Percentiles rank a stretch among this genome's conserved stretches.
These are phyloP conservation scores for Euphysa ruthae DNA, from an alignment of 30 jellyfish, hydroid and myxozoan species.

Conservation along the genomic window DNA sequence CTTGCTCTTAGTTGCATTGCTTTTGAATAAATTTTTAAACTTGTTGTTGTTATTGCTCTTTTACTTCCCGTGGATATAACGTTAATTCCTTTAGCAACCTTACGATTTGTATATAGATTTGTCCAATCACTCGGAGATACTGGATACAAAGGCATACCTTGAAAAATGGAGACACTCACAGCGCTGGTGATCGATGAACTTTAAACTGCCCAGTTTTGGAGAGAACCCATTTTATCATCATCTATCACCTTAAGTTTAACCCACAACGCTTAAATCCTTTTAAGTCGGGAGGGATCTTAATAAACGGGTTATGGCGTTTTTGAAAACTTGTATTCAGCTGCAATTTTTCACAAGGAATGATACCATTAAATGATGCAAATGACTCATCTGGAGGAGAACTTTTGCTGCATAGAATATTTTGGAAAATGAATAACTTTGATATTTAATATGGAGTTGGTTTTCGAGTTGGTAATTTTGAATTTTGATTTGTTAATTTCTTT, in stretches of 20 bases:
- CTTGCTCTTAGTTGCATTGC: conserved; percentile 8
- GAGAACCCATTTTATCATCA: not conserved
- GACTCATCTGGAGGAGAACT: conserved; percentile 12
- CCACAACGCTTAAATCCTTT: too few relatives aligned
- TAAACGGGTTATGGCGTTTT: not conserved
- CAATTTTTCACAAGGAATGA: not conserved
- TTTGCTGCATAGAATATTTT: not conserved
- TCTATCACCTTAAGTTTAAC: too few relatives aligned
- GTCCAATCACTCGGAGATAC: conserved; percentile 25
- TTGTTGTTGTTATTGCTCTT: not conserved
- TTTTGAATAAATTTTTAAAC: not conserved
- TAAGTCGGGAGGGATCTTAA: too few relatives aligned
- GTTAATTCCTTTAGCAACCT: conserved; percentile 6
- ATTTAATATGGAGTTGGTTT: too few relatives aligned
- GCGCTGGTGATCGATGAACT: not conserved
- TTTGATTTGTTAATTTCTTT: too few relatives aligned
- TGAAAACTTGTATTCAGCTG: not conserved
- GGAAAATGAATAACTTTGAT: too few relatives aligned
- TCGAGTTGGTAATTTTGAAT: too few relatives aligned
- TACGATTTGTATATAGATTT: not conserved
- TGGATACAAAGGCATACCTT: conserved; percentile 15
- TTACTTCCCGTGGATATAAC: not conserved
- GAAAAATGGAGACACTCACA: not conserved
- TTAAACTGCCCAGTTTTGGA: conserved; percentile 31
- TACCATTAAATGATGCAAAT: not conserved